These are phyloP conservation scores for Zele albiditarsus DNA, from an alignment of 2,888 invertebrate genomes.

Conservation along the genomic window DNA sequence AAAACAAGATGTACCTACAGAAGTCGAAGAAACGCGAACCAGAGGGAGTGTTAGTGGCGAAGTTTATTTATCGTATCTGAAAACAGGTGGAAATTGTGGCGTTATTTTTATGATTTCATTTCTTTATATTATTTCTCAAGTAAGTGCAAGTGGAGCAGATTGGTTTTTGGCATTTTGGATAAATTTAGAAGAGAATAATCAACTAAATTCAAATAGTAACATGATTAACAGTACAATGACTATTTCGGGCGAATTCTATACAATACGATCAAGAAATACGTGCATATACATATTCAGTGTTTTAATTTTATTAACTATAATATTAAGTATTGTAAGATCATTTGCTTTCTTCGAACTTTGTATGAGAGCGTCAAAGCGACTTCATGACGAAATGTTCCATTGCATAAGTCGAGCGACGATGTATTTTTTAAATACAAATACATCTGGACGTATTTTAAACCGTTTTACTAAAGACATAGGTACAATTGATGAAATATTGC, in stretches of 20 bases:
- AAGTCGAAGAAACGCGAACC: slow-evolving; percentile 64
- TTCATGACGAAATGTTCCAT: slow-evolving; percentile 92
- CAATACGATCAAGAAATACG: slow-evolving; percentile 63
- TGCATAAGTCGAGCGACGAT: slow-evolving; percentile 86
- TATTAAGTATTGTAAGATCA: slow-evolving; percentile 73
- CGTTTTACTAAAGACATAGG: slow-evolving; percentile 93
- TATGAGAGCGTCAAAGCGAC: slow-evolving; percentile 83
- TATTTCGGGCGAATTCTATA: background rate
- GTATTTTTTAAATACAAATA: slow-evolving; percentile 91
- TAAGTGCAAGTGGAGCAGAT: slow-evolving; percentile 83
- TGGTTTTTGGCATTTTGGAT: slow-evolving; percentile 86
- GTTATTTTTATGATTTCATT: slow-evolving; percentile 77
- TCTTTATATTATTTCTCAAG: slow-evolving; percentile 80
- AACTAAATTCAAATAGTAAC: background rate
- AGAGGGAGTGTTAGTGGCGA: slow-evolving; percentile 78
- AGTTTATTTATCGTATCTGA: slow-evolving; percentile 81
- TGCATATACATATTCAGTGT: slow-evolving; percentile 76
- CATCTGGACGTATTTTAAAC: slow-evolving; percentile 87
- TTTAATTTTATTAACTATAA: slow-evolving; percentile 71
- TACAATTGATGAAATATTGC: slow-evolving; percentile 79
- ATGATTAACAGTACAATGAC: background rate
- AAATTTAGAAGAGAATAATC: slow-evolving; percentile 59
- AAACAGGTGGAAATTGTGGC: slow-evolving; percentile 81
- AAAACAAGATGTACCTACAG: slow-evolving; percentile 57
- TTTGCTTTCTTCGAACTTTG: slow-evolving; percentile 78